Percentiles rank a stretch among this genome's conserved stretches.
Conservation (phyloP, 1,140 invertebrate species). For the Pseudomyrmex concolor region DNA sequence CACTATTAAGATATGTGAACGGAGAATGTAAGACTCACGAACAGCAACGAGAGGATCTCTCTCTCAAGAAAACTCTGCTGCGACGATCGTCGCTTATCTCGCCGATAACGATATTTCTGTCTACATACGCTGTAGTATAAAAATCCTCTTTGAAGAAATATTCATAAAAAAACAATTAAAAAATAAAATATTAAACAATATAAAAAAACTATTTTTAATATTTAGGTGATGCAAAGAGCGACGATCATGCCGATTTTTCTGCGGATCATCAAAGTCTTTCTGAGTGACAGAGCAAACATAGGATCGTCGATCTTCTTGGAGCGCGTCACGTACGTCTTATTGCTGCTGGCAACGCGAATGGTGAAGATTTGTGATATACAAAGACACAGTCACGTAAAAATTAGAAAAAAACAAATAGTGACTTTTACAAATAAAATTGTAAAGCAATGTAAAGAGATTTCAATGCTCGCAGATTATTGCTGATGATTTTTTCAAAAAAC, state of each 20-base stretch:
- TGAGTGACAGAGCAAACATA: neutral
- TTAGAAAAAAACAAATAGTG: neutral
- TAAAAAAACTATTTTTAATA: neutral
- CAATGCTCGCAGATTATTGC: constrained; percentile 66
- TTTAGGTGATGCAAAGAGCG: constrained; percentile 68
- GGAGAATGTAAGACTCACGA: constrained; percentile 55
- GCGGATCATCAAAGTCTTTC: constrained; percentile 64
- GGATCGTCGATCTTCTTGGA: constrained; percentile 58
- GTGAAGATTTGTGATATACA: constrained; percentile 69
- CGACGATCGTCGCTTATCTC: constrained; percentile 61
- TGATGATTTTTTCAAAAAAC: constrained; percentile 64
- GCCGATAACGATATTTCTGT: constrained; percentile 58
- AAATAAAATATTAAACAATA: neutral
- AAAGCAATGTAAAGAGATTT: neutral
- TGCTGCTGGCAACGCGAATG: constrained; percentile 71
- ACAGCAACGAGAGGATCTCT: constrained; percentile 64
- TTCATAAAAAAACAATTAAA: too few relatives aligned
- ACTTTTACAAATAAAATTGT: neutral
- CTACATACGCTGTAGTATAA: constrained; percentile 34
- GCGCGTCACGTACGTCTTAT: constrained; percentile 68
- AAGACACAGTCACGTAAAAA: constrained; percentile 69
- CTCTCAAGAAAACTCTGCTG: constrained; percentile 74
- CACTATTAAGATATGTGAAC: constrained; percentile 63
- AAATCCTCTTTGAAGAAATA: neutral
- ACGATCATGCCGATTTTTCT: constrained; percentile 66